Evolutionary conservation across 2,797 vertebrate species (phyloP).

Genomic region (Crypturellus tataupa): DNA sequence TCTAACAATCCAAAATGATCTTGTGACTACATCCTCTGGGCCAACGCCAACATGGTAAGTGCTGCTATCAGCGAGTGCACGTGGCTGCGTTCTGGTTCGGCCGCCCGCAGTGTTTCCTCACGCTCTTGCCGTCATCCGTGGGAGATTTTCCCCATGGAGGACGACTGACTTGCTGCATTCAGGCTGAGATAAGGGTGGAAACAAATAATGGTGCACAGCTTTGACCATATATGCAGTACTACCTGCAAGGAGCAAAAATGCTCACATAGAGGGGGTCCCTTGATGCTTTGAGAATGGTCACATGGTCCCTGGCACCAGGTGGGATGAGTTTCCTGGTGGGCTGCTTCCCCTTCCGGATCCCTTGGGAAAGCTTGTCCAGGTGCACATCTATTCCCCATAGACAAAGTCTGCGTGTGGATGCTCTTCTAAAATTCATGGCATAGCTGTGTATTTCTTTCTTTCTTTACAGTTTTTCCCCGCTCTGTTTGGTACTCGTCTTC

Average conservation of each 20-base stretch:
- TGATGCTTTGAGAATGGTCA: neutral
- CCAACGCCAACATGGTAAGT: conserved; percentile 75
- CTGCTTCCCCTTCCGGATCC: neutral
- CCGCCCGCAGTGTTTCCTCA: neutral
- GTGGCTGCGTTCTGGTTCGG: neutral
- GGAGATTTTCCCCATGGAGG: neutral
- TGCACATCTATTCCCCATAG: neutral
- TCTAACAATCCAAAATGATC: conserved; percentile 68
- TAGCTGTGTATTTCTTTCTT: neutral
- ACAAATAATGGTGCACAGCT: neutral
- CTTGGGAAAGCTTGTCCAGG: neutral
- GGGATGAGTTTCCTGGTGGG: neutral
- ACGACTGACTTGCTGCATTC: neutral
- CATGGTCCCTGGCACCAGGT: neutral
- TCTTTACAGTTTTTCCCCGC: neutral
- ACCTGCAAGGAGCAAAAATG: neutral
- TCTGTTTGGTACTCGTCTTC: neutral
- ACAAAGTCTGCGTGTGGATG: neutral
- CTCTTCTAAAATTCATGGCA: neutral
- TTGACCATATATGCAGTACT: neutral
- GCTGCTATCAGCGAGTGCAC: conserved; percentile 44
- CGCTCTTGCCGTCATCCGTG: neutral
- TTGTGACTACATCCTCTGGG: conserved; percentile 57
- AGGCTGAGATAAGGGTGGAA: neutral
- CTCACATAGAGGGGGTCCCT: neutral